Conservation (phyloP, 2,888 invertebrate species). For the Sturmia bella region DNA sequence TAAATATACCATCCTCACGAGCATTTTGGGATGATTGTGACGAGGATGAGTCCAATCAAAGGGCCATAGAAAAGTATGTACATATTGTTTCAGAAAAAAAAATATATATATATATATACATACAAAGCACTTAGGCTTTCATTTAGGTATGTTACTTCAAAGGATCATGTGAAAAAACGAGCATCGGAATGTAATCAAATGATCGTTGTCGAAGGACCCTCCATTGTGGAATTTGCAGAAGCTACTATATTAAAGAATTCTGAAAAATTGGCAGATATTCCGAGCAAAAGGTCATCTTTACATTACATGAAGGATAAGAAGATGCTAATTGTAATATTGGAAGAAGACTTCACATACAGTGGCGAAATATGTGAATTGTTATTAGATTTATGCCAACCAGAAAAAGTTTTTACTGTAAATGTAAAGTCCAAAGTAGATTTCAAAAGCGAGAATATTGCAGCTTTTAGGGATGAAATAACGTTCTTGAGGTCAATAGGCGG, state of each 20-base stretch:
- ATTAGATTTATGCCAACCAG: slow-evolving; percentile 75
- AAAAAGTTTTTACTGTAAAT: slow-evolving; percentile 77
- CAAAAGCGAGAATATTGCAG: slow-evolving; percentile 77
- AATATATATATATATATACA: too few species aligned
- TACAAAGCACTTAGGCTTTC: slow-evolving; percentile 72
- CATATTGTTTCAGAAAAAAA: too few species aligned
- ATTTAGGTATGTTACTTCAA: slow-evolving; percentile 70
- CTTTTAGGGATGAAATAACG: slow-evolving; percentile 75
- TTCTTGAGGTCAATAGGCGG: slow-evolving; percentile 77
- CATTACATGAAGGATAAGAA: slow-evolving; percentile 68
- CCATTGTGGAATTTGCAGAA: slow-evolving; percentile 76
- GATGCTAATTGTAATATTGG: slow-evolving; percentile 74
- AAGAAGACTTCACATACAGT: slow-evolving; percentile 78
- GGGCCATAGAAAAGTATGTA: slow-evolving; percentile 73
- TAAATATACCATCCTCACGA: slow-evolving; percentile 80
- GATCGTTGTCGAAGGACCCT: slow-evolving; percentile 77
- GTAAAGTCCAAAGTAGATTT: slow-evolving; percentile 79
- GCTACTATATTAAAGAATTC: slow-evolving; percentile 72
- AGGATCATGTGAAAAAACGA: slow-evolving; percentile 29
- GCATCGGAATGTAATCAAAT: slow-evolving; percentile 72
- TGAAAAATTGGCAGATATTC: slow-evolving; percentile 74
- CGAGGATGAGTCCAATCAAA: slow-evolving; percentile 76
- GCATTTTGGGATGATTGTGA: slow-evolving; percentile 82
- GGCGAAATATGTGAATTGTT: slow-evolving; percentile 77
- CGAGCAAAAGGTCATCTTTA: slow-evolving; percentile 72